Evolutionary conservation across 2,888 invertebrate genomes (phyloP), one percentile per base, ranked within the genome.

Genomic region (Timandra comae): DNA sequence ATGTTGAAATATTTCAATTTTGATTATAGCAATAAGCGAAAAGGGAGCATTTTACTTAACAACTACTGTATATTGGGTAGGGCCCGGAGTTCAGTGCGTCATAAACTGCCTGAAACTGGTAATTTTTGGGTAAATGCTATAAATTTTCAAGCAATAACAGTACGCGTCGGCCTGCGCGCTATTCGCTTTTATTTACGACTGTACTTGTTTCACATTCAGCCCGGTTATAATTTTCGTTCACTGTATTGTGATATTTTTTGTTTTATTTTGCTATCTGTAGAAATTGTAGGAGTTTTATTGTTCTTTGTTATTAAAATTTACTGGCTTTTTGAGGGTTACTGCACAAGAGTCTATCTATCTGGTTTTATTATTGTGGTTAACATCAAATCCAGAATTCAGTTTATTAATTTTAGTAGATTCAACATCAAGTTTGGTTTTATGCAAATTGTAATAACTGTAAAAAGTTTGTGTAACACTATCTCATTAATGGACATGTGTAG

Each of bases 121-220:
- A 75, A 74, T 75, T 78, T 78, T 78, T 75, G 64, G 68, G 72
- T 63, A 71, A 73, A 74, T 64, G 68, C 69, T 62, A 76, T 79
- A 78, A 77, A 79, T 78, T 74, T 63, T 56, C 57, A 62, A 64
- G 64, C 70, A 78, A 77, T 75, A 77, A 75, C 74, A 71, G 72
- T 71, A 64, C 59, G 68, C 68, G 71, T 76, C 72, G 71, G 68
- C 60, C 63, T 59, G 66, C 64, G 73, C 67, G 80, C 79, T 80
- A 76, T 80, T 78, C 73, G 58, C 62, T 76, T 79, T 80, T 82
- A 80, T 84, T 82, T 82, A 84, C 72, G 80, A 77, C 75, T 72
- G 69, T 75, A 81, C 82, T 82, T 75, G 78, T 76, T 77, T 80
- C 78, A 78, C 71, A 75, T 75, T 70, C 79, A 75, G 76, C 56